These are phyloP conservation scores for Cyprinella venusta DNA, from an alignment of 2,797 vertebrate species.

Conservation along the genomic window DNA sequence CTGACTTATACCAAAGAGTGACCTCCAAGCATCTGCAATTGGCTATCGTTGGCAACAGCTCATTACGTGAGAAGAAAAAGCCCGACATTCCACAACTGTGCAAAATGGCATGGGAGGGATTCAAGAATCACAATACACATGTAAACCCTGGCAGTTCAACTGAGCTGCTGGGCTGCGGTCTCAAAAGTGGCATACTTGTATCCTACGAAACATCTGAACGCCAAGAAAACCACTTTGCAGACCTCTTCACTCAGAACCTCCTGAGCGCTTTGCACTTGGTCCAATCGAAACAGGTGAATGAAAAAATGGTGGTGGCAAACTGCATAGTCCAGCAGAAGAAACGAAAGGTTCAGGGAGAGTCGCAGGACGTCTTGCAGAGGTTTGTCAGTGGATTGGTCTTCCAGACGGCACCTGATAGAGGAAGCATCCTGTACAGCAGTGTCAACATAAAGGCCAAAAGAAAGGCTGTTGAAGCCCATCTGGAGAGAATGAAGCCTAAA, in stretches of 20 bases:
- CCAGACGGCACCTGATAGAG: slow-evolving; percentile 66
- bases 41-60: slow-evolving; percentile 11
- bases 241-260: slow-evolving; percentile 85
- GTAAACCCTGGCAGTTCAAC: slow-evolving; percentile 64
- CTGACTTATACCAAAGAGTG: slow-evolving; percentile 78
- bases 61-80: not conserved
- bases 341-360: slow-evolving; percentile 81
- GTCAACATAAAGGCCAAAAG: slow-evolving; percentile 69
- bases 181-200: slow-evolving; percentile 72
- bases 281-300: slow-evolving; percentile 73
- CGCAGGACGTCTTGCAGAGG: slow-evolving; percentile 81
- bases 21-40: slow-evolving; percentile 70
- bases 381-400: slow-evolving; percentile 85
- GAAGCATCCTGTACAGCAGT: slow-evolving; percentile 53
- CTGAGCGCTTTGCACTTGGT: slow-evolving; percentile 81
- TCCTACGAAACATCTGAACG: slow-evolving; percentile 40
- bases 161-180: slow-evolving; percentile 75
- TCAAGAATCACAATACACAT: slow-evolving; percentile 74
- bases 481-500: slow-evolving; percentile 74
- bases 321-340: slow-evolving; percentile 77
- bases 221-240: slow-evolving; percentile 69
- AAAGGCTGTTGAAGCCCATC: slow-evolving; percentile 72
- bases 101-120: slow-evolving; percentile 81
- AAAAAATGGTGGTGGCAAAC: slow-evolving; percentile 78
- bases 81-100: slow-evolving; percentile 71